Evolutionary conservation across 2,797 vertebrate genomes (phyloP), one percentile per base, ranked within the genome.

Genomic region (Microchirus variegatus): DNA sequence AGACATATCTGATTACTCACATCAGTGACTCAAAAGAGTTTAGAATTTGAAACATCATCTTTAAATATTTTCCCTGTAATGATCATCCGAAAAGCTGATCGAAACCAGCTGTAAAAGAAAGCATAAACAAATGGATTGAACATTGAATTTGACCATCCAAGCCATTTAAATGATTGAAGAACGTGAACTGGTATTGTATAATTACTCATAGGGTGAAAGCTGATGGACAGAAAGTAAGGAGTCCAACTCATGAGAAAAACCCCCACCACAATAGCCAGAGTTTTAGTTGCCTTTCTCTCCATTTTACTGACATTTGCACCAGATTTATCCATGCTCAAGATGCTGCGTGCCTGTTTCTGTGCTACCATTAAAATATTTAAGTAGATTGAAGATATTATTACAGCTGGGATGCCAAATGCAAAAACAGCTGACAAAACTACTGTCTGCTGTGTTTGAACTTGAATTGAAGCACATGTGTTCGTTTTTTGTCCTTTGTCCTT

Each of bases 71-170:
- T 42, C 11, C 41, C 41, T 14, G 41, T 14, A 14, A 42, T 42
- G 41, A 42, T 42, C 5, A 42, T 42, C 41, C 41, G 15, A 42
- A 42, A 42, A 42, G 41, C 41, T 6, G 15, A 42, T 2, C 41
- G 41, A 15, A 42, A 42, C 5, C 15, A 15, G 5, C 15, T 42
- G 41, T 42, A 42, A 42, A 42, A 42, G 41, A 42, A 42, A 13
- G 41, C 41, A 12, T 42, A 42, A 13, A 42, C 7, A 42, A 13
- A 42, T 42, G 71, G 76, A 53, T 75, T 75, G 9, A 75, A 46
- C 67, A 71, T 63, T 7, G 71, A 79, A 37, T 78, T 78, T 0
- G 51, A 48, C 59, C 53, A 42, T 1, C 52, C 26, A 8, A 79
- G 11, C 67, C 63, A 75, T 14, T 61, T 65, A 3, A 71, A 46